Conservation (phyloP, 2,888 invertebrate species). For the Cerastis rubricosa region DNA sequence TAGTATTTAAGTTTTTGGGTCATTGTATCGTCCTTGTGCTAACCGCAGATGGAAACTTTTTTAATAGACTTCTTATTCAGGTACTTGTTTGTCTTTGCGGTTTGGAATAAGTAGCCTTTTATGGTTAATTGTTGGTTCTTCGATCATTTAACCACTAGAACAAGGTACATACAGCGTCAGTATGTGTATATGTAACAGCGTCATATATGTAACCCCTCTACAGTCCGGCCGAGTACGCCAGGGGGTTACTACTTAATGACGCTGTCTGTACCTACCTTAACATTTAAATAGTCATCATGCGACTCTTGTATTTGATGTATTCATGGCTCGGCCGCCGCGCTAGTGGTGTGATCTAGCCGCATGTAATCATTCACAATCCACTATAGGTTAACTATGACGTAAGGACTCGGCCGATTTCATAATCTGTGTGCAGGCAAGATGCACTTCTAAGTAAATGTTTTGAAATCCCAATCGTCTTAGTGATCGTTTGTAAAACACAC, state of each 20-base stretch:
- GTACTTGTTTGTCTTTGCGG: background rate
- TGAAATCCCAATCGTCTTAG: constrained; percentile 30
- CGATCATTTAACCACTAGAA: background rate
- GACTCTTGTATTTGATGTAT: background rate
- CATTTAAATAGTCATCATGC: background rate
- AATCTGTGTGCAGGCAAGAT: constrained; percentile 24
- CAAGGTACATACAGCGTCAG: too few relatives aligned
- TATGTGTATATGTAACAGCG: too few relatives aligned
- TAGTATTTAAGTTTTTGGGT: constrained; percentile 3
- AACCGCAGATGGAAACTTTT: background rate
- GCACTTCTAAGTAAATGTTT: constrained; percentile 31
- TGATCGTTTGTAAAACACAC: constrained; percentile 28
- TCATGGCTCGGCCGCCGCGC: background rate
- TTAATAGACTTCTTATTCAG: background rate
- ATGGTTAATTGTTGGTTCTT: constrained; percentile 6
- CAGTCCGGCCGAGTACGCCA: too few relatives aligned
- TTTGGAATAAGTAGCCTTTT: background rate
- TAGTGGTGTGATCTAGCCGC: constrained; percentile 15
- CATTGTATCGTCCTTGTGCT: constrained; percentile 2
- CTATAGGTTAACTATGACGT: constrained; percentile 17
- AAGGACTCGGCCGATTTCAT: constrained; percentile 22
- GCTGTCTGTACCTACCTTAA: constrained; percentile 2
- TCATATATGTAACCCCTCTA: too few relatives aligned
- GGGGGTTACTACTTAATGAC: too few relatives aligned
- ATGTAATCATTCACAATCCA: constrained; percentile 3